Percentiles rank a stretch among this genome's conserved stretches.
Evolutionary conservation across 2,797 vertebrate genomes (phyloP).

Genomic region (Alfaro cultratus): DNA sequence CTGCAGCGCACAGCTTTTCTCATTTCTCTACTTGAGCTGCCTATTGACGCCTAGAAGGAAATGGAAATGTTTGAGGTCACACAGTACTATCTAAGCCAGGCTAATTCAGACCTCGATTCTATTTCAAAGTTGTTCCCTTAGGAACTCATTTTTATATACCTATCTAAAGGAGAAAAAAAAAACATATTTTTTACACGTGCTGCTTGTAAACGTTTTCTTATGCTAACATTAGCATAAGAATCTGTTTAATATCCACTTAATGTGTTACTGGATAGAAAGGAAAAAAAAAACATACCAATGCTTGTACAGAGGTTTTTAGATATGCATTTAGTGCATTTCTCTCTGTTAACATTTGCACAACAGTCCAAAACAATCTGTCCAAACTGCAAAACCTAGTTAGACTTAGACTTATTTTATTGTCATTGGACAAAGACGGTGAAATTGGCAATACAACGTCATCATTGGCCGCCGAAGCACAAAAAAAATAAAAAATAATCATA

Average conservation of each 20-base stretch:
- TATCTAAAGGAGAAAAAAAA: not conserved
- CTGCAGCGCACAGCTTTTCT: constrained; percentile 54
- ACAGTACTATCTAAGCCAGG: not conserved
- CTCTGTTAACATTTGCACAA: not conserved
- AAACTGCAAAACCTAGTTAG: not conserved
- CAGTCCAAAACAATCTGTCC: not conserved
- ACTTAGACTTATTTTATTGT: too few species aligned
- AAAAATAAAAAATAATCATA: too few species aligned
- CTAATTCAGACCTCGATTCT: constrained; percentile 4
- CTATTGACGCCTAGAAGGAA: constrained; percentile 43
- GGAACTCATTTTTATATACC: not conserved
- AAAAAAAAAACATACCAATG: not conserved
- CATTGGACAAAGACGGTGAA: too few species aligned
- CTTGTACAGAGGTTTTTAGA: not conserved
- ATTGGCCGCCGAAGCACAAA: too few species aligned
- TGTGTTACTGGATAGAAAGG: not conserved
- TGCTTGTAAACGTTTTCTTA: not conserved
- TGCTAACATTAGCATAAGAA: not conserved
- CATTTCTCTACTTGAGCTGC: constrained; percentile 36
- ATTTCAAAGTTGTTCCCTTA: constrained; percentile 15
- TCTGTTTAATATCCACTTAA: not conserved
- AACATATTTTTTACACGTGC: not conserved
- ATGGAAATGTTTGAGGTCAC: constrained; percentile 45
- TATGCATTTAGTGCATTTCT: not conserved
- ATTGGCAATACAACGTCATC: too few species aligned